Evolutionary conservation across 1,140 invertebrate genomes (phyloP).

Genomic region (Melitaea cinxia): DNA sequence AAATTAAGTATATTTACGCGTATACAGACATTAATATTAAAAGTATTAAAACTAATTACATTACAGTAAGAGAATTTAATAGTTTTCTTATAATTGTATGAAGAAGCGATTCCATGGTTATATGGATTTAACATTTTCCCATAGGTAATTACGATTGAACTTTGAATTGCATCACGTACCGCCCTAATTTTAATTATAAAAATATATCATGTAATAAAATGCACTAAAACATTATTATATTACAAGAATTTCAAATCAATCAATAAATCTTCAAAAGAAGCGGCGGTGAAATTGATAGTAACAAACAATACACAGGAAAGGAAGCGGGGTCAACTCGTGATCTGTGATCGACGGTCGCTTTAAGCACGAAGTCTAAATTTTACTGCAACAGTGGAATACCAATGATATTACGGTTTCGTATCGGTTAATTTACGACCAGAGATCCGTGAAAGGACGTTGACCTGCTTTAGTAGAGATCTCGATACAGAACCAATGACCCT

Average conservation of each 20-base stretch:
- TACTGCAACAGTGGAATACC: conserved; percentile 50
- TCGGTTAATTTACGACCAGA: conserved; percentile 48
- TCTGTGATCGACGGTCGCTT: conserved; percentile 51
- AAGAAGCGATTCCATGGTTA: conserved; percentile 14
- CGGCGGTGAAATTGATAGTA: background rate
- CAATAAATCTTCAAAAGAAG: background rate
- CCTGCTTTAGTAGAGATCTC: conserved; percentile 38
- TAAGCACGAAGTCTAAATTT: conserved; percentile 54
- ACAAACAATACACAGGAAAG: background rate
- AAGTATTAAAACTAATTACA: background rate
- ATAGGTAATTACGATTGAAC: conserved; percentile 59
- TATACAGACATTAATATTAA: background rate
- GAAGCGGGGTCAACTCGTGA: conserved; percentile 52
- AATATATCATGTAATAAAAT: background rate
- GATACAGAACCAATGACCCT: background rate
- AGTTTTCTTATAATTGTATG: conserved; percentile 7
- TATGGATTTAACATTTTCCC: background rate
- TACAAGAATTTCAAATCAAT: background rate
- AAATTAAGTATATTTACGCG: background rate
- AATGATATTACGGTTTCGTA: conserved; percentile 46
- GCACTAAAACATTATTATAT: background rate
- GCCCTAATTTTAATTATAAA: background rate
- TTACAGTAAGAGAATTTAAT: conserved; percentile 2
- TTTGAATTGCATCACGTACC: background rate
- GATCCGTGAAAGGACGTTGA: conserved; percentile 59